Evolutionary conservation across 2,888 invertebrate genomes (phyloP), one percentile per base, ranked within the genome.

Genomic region (Hipparchia semele): DNA sequence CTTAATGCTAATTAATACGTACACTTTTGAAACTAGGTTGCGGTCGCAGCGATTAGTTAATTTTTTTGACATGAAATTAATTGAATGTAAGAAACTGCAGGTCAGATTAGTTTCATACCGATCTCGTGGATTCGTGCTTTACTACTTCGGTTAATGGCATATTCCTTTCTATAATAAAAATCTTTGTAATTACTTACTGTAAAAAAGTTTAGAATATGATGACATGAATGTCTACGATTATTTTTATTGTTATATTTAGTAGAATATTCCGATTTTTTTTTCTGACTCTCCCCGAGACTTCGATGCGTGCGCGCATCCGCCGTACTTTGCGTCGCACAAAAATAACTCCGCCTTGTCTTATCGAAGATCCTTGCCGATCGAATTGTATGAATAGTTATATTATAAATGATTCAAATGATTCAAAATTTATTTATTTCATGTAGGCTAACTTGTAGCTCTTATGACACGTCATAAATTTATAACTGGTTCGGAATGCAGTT

Each of bases 241-340:
- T 39, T 39, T 39, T 39, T 23, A 23, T 23, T 23, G 23, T 23
- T 49, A 49, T 49, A 39, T 39, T 39, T 39, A 39, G 39, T 39
- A 39, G 5, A 39, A 39, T 39, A 39, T 39, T 39, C 39, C 5
- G 39, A 39, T 6, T 54, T 58, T 58, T 58, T 58, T 58, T 58
- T 58, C 81, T 73, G 73, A 78, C 85, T 23, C 70, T 85, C 80
- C 82, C 23, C 53, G 54, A 73, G 49, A 62, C 70, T 71, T 72
- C 79, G 78, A 80, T 82, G 84, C 83, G 82, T 80, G 69, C 58
- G 80, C 83, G 86, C 86, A 87, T 86, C 87, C 86, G 87, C 76
- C 76, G 76, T 68, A 33, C 46, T 49, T 53, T 53, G 60, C 69
- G 51, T n/a, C 77, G 75, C 73, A 82, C 81, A 76, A 75, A 87